Evolutionary conservation across 2,113 vertebrate species (phyloP).

Genomic region (Sialia sialis): DNA sequence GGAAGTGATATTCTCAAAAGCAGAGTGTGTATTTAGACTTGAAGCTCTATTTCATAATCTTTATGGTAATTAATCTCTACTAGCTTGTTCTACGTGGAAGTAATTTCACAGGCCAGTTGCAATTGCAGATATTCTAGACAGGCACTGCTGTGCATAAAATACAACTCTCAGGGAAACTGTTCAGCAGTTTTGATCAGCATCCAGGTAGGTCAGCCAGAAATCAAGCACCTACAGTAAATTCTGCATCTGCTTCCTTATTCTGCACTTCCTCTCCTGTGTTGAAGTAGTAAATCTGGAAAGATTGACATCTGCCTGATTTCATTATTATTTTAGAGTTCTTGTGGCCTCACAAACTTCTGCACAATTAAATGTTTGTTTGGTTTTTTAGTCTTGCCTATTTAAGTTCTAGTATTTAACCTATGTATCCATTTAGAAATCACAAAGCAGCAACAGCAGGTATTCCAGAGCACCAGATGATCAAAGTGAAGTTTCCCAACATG

Average conservation of each 20-base stretch:
- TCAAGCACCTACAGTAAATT: constrained; percentile 26
- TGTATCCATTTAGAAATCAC: constrained; percentile 79
- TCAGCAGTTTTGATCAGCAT: constrained; percentile 8
- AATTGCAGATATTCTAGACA: neutral
- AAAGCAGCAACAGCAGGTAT: constrained; percentile 87
- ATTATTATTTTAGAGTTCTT: constrained; percentile 76
- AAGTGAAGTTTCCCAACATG: constrained; percentile 84
- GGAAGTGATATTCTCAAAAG: neutral
- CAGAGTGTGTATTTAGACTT: neutral
- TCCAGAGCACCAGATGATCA: constrained; percentile 82
- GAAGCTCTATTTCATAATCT: neutral
- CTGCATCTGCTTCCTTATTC: constrained; percentile 17
- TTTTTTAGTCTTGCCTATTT: constrained; percentile 60
- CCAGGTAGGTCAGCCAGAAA: constrained; percentile 22
- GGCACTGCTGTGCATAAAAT: neutral
- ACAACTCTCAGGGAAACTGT: neutral
- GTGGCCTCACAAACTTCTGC: constrained; percentile 82
- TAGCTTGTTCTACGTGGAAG: neutral
- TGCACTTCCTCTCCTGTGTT: constrained; percentile 29
- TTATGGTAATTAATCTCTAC: neutral
- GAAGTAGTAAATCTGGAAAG: constrained; percentile 72
- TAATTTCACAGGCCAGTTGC: constrained; percentile 5
- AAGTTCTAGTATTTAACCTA: constrained; percentile 71
- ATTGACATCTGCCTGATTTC: constrained; percentile 71
- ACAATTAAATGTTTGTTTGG: constrained; percentile 61